Conservation (phyloP, 1,140 invertebrate species). For the Drosophila repleta region DNA sequence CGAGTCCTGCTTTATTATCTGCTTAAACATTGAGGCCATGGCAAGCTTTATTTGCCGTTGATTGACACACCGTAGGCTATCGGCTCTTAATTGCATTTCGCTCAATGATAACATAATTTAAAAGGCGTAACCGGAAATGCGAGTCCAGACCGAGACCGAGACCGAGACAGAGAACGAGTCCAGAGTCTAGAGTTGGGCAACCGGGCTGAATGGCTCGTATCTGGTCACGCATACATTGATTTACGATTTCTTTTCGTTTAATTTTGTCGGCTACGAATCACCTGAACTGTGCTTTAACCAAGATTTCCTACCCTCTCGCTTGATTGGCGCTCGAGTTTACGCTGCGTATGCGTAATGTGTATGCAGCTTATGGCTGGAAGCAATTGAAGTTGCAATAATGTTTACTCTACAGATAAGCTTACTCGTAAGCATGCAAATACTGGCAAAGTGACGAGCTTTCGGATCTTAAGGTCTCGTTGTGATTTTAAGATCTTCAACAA, state of each 20-base stretch:
- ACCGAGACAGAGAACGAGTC: background rate
- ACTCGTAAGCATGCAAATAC: background rate
- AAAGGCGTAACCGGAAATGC: slow-evolving; percentile 60
- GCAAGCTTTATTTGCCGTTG: slow-evolving; percentile 68
- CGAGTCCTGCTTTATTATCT: slow-evolving; percentile 68
- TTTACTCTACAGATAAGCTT: background rate
- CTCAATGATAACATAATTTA: slow-evolving; percentile 82
- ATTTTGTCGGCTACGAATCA: slow-evolving; percentile 20
- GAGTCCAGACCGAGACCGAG: slow-evolving; percentile 26
- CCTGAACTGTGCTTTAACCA: slow-evolving; percentile 21
- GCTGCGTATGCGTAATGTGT: slow-evolving; percentile 42
- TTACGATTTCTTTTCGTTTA: slow-evolving; percentile 48
- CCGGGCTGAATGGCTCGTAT: background rate
- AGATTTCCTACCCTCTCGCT: slow-evolving; percentile 8
- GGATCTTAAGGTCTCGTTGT: background rate
- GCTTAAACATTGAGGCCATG: slow-evolving; percentile 73
- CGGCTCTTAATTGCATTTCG: slow-evolving; percentile 78
- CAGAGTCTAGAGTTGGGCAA: background rate
- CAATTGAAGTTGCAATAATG: background rate
- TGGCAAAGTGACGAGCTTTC: background rate
- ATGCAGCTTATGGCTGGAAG: background rate
- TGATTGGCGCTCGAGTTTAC: slow-evolving; percentile 3
- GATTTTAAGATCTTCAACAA: background rate
- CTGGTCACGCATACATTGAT: slow-evolving; percentile 54
- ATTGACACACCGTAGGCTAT: slow-evolving; percentile 77